Conservation (phyloP, 2,888 invertebrate species). For the Zelleria hepariella region DNA sequence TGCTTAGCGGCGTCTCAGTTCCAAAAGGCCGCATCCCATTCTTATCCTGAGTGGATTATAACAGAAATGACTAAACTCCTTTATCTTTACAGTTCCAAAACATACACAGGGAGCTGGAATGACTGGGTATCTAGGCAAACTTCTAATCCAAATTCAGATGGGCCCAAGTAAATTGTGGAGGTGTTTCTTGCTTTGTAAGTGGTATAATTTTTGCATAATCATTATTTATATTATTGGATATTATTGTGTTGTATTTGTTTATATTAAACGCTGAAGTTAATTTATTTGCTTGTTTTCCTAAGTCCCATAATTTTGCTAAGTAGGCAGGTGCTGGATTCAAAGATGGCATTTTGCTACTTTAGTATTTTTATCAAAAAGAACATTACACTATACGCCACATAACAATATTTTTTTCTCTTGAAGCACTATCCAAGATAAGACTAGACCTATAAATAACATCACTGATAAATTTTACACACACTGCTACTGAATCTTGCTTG, state of each 20-base stretch:
- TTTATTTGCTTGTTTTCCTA: too few relatives aligned
- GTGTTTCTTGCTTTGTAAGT: too few relatives aligned
- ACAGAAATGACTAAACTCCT: too few relatives aligned
- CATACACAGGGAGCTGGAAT: conserved; percentile 61
- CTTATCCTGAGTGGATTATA: not conserved
- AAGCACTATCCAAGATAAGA: not conserved
- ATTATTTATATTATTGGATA: too few relatives aligned
- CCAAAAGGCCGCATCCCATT: too few relatives aligned
- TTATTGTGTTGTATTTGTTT: too few relatives aligned
- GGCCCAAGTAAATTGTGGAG: not conserved
- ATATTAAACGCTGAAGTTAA: too few relatives aligned
- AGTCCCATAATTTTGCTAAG: too few relatives aligned
- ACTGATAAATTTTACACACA: not conserved
- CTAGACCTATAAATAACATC: not conserved
- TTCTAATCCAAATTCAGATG: not conserved
- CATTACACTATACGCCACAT: not conserved
- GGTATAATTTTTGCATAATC: too few relatives aligned
- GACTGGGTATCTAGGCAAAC: conserved; percentile 37
- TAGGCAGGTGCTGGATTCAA: not conserved
- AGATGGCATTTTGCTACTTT: not conserved
- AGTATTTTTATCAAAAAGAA: not conserved
- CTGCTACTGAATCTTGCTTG: not conserved
- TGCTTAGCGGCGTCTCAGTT: too few relatives aligned
- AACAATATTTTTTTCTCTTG: not conserved
- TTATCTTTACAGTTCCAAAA: conserved; percentile 59